A percentile compares a stretch with the other conserved stretches of the same genome.
These are phyloP conservation scores for Scaptomyza caliginosa DNA, from an alignment of 2,888 invertebrate species.

Conservation along the genomic window DNA sequence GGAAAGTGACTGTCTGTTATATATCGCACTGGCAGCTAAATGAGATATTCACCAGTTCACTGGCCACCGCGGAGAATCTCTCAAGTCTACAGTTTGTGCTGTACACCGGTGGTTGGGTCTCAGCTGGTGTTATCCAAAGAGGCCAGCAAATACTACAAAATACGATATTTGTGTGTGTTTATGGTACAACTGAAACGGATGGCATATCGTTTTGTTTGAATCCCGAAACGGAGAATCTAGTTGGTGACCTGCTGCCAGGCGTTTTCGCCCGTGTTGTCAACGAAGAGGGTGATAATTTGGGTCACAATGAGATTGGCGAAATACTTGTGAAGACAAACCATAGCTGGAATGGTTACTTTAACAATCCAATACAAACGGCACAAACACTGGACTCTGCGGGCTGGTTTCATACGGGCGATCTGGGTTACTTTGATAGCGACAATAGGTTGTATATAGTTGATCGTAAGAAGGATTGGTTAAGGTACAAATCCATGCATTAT, in stretches of 20 bases:
- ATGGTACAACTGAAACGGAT: slow-evolving; percentile 59
- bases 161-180: slow-evolving; percentile 22
- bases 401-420: slow-evolving; percentile 79
- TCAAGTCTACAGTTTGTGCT: slow-evolving; percentile 25
- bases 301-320: slow-evolving; percentile 68
- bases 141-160: slow-evolving; percentile 16
- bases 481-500: slow-evolving; percentile 66
- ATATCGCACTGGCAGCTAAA: slow-evolving; percentile 61
- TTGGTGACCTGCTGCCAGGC: slow-evolving; percentile 54
- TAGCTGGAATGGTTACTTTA: slow-evolving; percentile 74
- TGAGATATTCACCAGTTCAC: slow-evolving; percentile 34
- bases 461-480: slow-evolving; percentile 75
- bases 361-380: slow-evolving; percentile 56
- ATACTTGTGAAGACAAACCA: slow-evolving; percentile 46
- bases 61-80: slow-evolving; percentile 32
- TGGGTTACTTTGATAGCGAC: slow-evolving; percentile 76
- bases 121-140: slow-evolving; percentile 6
- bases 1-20: slow-evolving; percentile 42
- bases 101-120: slow-evolving; percentile 39
- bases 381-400: slow-evolving; percentile 54
- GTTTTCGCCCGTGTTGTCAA: slow-evolving; percentile 56
- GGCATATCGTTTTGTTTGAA: slow-evolving; percentile 23
- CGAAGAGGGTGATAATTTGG: slow-evolving; percentile 54
- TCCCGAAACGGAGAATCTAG: slow-evolving; percentile 29
- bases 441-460: slow-evolving; percentile 66